A percentile compares a stretch with the other conserved stretches of the same genome.
Conservation (phyloP, 1,140 invertebrate species). For the Ceratina japonica region DNA sequence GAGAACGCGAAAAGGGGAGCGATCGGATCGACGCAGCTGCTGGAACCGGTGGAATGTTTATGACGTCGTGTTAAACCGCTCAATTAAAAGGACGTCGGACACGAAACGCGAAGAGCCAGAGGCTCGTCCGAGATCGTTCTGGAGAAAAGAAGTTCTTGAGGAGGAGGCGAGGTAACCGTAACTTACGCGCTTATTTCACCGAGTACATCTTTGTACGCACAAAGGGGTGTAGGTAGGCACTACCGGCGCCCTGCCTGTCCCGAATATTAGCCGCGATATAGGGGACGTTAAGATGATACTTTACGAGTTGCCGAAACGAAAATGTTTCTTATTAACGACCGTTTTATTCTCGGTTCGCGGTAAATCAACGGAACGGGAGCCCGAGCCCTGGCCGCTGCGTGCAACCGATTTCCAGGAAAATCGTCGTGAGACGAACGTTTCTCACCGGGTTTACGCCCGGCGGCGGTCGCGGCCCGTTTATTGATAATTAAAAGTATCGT, state of each 20-base stretch:
- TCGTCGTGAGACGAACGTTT: background rate
- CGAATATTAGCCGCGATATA: constrained; percentile 52
- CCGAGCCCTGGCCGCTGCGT: background rate
- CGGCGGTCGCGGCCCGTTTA: constrained; percentile 5
- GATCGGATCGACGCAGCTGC: constrained; percentile 46
- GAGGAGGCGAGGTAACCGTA: constrained; percentile 39
- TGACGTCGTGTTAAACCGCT: constrained; percentile 56
- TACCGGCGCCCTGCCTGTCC: constrained; percentile 28
- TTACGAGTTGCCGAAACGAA: constrained; percentile 52
- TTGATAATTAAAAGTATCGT: constrained; percentile 31
- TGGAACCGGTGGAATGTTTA: constrained; percentile 52
- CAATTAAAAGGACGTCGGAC: constrained; percentile 58
- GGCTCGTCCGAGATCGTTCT: constrained; percentile 7
- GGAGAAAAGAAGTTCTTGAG: background rate
- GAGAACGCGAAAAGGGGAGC: background rate
- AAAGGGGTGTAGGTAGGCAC: constrained; percentile 18
- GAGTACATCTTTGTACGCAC: constrained; percentile 36
- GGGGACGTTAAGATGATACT: constrained; percentile 55
- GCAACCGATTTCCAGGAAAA: constrained; percentile 43
- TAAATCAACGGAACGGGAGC: constrained; percentile 31
- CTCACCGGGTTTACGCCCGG: constrained; percentile 35
- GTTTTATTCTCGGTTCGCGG: constrained; percentile 41
- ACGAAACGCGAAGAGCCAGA: constrained; percentile 26
- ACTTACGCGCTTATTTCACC: constrained; percentile 57
- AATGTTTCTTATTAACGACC: constrained; percentile 51